phyloP scores from a whole-genome alignment of 2,888 invertebrate genomes.

The Oxycera nigricornis region DNA sequence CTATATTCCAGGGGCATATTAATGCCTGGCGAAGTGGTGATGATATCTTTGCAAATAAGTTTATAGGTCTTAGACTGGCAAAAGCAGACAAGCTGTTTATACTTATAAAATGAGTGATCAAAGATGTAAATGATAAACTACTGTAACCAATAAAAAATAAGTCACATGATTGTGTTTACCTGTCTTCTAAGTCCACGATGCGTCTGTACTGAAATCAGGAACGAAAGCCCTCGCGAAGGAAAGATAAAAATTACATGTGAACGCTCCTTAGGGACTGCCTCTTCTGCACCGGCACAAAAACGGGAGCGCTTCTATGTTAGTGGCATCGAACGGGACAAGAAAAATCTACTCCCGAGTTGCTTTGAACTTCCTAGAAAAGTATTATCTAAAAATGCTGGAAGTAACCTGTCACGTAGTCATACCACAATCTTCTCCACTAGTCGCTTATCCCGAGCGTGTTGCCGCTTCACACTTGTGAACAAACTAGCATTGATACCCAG shows the following conservation, averaged over 20 bases:
- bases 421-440: conserved; percentile 1
- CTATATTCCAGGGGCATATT: not conserved
- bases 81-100: no score
- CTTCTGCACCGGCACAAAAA: not conserved
- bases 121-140: no score
- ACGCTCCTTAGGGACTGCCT: not conserved
- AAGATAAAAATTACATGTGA: not conserved
- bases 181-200: not conserved
- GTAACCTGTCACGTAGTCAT: not conserved
- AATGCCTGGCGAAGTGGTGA: not conserved
- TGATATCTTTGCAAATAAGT: no score
- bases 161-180: no score
- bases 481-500: conserved; percentile 26
- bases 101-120: no score
- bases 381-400: not conserved
- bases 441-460: conserved; percentile 8
- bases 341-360: conserved; percentile 7
- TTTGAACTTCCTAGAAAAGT: conserved; percentile 10
- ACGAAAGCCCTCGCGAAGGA: not conserved
- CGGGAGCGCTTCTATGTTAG: not conserved
- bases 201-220: not conserved
- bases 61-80: no score
- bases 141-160: no score
- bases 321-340: not conserved
- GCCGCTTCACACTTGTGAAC: conserved; percentile 34